Base-by-base conservation (phyloP, 2,888 invertebrate genomes). In the Dendrolimus pini region DNA sequence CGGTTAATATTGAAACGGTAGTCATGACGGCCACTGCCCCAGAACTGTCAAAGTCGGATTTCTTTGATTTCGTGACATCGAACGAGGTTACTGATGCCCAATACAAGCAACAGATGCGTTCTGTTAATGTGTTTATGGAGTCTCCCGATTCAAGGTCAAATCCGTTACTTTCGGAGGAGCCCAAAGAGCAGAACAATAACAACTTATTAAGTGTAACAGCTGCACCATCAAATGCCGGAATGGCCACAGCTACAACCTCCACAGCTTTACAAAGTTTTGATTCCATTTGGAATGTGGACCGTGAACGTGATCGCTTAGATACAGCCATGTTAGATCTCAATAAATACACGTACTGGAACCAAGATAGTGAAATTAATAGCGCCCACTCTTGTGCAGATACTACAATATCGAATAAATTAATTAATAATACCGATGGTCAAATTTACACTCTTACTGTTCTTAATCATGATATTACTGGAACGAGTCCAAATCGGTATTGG, bases 401-500 rank as follows among this genome's bases (percentile, higher is more conserved):
- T 62, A 89, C 92, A 56, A 86, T 90, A 69, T 86, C 89, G 52
- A 90, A 91, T 69, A 91, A 91, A 75, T 73, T 89, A 62, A 89
- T 89, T 63, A 90, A 89, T 66, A 94, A 94, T 74, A 94, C 95
- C n/a, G 95, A 95, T 72, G 95, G 95, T 66, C 94, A 94, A 80
- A 96, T 96, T 75, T 96, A 96, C 82, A 96, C 96, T 59, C 87
- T 97, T 64, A 96, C 96, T 74, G 96, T 96, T 78, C 93, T 97
- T 76, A 96, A 96, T 83, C 96, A 96, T 72, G 94, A 94, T 64
- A 88, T 92, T 76, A 95, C 95, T 69, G 94, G 94, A 69, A 82
- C 92, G 70, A 85, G 91, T 81, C 89, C 94, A 74, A 91, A 92
- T 81, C 91, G 93, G 62, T 93, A 94, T 92, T 91, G 94, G 82